Evolutionary conservation across 2,113 vertebrate genomes (phyloP).

Genomic region (Eurystomus gularis): DNA sequence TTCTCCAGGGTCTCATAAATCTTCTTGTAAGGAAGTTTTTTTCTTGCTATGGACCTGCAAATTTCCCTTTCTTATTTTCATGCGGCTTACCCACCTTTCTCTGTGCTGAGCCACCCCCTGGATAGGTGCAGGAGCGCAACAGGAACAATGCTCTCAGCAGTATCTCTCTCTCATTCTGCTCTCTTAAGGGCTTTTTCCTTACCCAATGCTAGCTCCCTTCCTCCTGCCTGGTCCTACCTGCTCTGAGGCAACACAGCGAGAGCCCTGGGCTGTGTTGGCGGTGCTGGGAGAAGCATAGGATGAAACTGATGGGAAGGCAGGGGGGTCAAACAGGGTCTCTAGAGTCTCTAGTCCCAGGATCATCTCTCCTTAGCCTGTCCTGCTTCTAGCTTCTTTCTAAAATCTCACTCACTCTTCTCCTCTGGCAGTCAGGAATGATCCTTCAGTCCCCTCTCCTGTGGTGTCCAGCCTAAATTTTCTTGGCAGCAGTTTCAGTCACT

Average conservation of each 20-base stretch:
- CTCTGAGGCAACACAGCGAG: fast-evolving
- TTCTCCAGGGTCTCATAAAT: conserved; percentile 39
- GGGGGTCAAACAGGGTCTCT: background rate
- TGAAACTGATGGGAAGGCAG: background rate
- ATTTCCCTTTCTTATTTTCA: conserved; percentile 37
- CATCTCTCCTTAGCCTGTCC: background rate
- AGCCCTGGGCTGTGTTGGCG: background rate
- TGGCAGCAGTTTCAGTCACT: background rate
- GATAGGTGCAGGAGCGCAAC: background rate
- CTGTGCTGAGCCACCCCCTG: background rate
- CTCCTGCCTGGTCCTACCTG: background rate
- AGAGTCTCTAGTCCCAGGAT: background rate
- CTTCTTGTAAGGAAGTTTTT: conserved; percentile 42
- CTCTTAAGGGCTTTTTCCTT: background rate
- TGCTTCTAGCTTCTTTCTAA: background rate
- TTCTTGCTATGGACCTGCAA: background rate
- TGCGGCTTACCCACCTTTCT: background rate
- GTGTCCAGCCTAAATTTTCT: background rate
- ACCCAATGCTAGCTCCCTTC: background rate
- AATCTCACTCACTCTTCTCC: background rate
- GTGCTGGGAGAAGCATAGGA: background rate
- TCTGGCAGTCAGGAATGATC: background rate
- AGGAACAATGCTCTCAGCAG: background rate
- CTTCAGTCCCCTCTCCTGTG: background rate
- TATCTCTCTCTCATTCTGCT: background rate